Evolutionary conservation across 2,797 vertebrate genomes (phyloP).

Genomic region (Sarcophilus harrisii): DNA sequence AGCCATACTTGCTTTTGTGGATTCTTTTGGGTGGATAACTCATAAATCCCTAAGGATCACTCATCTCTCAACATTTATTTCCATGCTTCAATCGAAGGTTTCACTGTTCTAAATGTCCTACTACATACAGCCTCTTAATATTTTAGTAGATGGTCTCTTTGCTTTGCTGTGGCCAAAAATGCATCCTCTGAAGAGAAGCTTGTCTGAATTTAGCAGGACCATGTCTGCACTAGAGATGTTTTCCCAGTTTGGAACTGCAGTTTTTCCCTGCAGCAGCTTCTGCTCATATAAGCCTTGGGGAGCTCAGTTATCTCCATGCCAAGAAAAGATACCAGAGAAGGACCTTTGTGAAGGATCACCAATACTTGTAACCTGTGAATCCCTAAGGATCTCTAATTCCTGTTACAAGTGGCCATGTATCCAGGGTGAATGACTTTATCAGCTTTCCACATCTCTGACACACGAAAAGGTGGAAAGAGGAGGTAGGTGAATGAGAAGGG

Average conservation of each 20-base stretch:
- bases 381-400: slow-evolving; percentile 12
- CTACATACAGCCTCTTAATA: background rate
- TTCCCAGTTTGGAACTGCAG: background rate
- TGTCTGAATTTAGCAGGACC: background rate
- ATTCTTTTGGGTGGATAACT: background rate
- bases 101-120: background rate
- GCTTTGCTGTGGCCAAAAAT: background rate
- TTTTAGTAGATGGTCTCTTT: background rate
- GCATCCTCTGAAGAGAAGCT: background rate
- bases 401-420: background rate
- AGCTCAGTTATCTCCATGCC: background rate
- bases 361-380: background rate
- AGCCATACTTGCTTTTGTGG: slow-evolving; percentile 44
- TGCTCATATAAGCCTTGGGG: background rate
- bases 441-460: slow-evolving; percentile 3
- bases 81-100: background rate
- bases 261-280: background rate
- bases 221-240: background rate
- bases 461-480: background rate
- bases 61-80: background rate
- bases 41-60: background rate
- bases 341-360: background rate
- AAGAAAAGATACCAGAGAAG: background rate
- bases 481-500: background rate
- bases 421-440: background rate